These are phyloP conservation scores for Cephus runcator DNA, from an alignment of 2,888 invertebrate species.

Conservation along the genomic window DNA sequence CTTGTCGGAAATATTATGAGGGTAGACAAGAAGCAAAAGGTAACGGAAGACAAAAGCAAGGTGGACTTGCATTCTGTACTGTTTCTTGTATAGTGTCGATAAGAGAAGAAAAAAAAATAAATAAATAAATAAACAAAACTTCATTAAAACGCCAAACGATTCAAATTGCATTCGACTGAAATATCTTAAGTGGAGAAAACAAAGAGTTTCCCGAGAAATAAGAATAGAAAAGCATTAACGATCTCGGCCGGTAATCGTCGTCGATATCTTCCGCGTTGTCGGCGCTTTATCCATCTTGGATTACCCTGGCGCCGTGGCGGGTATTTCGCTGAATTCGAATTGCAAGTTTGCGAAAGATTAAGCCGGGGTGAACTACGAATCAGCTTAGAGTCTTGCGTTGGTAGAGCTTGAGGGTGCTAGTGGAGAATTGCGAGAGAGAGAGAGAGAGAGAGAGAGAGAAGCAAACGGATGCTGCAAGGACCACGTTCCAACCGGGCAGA, in stretches of 20 bases:
- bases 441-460: conserved; percentile 21
- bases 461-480: conserved; percentile 20
- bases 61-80: background rate
- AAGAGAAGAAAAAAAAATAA: background rate
- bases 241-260: background rate
- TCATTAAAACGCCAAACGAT: background rate
- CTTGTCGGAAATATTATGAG: conserved; percentile 33
- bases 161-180: background rate
- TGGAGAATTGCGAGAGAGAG: conserved; percentile 24
- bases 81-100: background rate
- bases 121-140: background rate
- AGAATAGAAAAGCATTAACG: background rate
- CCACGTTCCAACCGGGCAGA: conserved; percentile 48
- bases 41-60: background rate
- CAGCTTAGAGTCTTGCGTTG: conserved; percentile 32
- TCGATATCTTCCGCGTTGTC: background rate
- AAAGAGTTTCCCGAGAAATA: background rate
- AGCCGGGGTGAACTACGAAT: conserved; percentile 42
- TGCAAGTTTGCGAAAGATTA: conserved; percentile 49
- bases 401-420: conserved; percentile 27
- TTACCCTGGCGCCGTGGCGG: conserved; percentile 1
- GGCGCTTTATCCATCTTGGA: conserved; percentile 4
- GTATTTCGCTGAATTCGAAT: conserved; percentile 11
- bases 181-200: background rate
- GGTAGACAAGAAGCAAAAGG: conserved; percentile 12